Evolutionary conservation across 2,797 vertebrate genomes (phyloP).

Genomic region (Phoxinus dragarum): DNA sequence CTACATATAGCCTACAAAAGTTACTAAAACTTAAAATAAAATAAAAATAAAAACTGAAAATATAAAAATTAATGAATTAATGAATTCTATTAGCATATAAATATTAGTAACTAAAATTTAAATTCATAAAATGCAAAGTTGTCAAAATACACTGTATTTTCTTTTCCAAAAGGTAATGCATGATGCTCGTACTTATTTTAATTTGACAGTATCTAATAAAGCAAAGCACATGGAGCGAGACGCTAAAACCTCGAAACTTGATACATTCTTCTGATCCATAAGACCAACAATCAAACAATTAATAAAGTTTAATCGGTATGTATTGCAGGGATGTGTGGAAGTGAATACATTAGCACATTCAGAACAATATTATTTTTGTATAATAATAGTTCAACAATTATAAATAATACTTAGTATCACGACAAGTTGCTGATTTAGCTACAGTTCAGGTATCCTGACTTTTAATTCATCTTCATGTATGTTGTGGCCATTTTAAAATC

Average conservation of each 20-base stretch:
- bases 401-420: neutral
- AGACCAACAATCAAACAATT: neutral
- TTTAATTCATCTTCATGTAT: no score
- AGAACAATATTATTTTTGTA: neutral
- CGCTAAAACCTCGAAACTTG: neutral
- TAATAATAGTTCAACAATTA: neutral
- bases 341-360: neutral
- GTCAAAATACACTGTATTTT: neutral
- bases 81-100: neutral
- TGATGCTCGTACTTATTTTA: neutral
- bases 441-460: neutral
- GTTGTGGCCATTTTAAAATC: no score
- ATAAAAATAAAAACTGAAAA: no score
- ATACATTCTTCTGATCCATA: neutral
- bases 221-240: neutral
- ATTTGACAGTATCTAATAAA: neutral
- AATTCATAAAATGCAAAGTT: conserved; percentile 1
- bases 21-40: no score
- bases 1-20: neutral
- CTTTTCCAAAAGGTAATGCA: neutral
- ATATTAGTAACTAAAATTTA: neutral
- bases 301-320: no score
- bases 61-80: neutral
- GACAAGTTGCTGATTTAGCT: no score
- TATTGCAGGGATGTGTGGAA: neutral